Evolutionary conservation across 2,797 vertebrate species (phyloP), one percentile per base, ranked within the genome.

Genomic region (Lithobates pipiens): DNA sequence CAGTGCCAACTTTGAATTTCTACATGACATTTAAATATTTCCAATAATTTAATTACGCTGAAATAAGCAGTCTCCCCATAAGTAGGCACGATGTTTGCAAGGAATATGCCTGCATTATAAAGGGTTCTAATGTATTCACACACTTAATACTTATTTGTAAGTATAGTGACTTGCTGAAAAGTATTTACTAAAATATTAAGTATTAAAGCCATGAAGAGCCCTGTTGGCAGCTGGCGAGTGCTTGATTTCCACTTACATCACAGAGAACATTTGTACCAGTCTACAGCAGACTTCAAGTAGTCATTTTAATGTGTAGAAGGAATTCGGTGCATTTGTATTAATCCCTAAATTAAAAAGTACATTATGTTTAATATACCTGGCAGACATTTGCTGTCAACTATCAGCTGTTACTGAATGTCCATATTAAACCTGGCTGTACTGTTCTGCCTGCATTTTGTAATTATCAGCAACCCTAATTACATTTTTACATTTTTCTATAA

Each of bases 211-310:
- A 36, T 34, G 36, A 71, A 80, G 70, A 50, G 46, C 71, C 77
- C 70, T 80, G 77, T 70, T 85, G 83, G 9, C 71, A 78, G 34
- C 76, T 29, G 7, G 54, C 36, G 23, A 85, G 68, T n/a, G 27
- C 70, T 79, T 21, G 23, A 70, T 15, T 32, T 67, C 77, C 83
- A 73, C 77, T 79, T 75, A 80, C 63, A 80, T 68, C 29, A 74
- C 29, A 80, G 27, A 80, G 76, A 78, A 85, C 76, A 77, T 85
- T 78, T 79, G 36, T 65, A 73, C 27, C 69, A 50, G 76, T 79
- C 57, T 85, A 39, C 69, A 73, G 42, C 36, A 73, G 27, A 79
- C 50, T 79, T 85, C 69, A 85, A 85, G 83, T 85, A 79, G 83
- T 70, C 76, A 46, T 85, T 85, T 85, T 42, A 61, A 85, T 29